Percentiles rank a stretch among this genome's conserved stretches.
Evolutionary conservation across 2,113 vertebrate genomes (phyloP).

Genomic region (Orycteropus afer): DNA sequence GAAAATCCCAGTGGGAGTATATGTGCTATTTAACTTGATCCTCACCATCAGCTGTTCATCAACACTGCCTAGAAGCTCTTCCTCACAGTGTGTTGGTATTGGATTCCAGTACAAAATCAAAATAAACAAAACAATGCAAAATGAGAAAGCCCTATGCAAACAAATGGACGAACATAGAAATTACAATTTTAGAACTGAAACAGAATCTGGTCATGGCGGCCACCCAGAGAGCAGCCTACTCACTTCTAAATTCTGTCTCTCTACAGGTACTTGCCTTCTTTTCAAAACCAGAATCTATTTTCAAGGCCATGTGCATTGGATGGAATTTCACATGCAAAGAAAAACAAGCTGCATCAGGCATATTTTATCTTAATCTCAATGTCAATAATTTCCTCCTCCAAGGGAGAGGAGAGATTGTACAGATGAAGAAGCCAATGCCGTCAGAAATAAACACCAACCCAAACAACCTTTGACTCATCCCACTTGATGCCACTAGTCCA

Average conservation of each 20-base stretch:
- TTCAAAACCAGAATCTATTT: constrained; percentile 40
- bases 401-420: not conserved
- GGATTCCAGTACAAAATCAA: constrained; percentile 54
- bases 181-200: constrained; percentile 59
- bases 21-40: constrained; percentile 58
- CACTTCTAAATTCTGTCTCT: constrained; percentile 27
- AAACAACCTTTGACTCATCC: not conserved
- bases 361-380: not conserved
- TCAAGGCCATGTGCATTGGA: not conserved
- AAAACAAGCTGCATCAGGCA: constrained; percentile 33
- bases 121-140: constrained; percentile 68
- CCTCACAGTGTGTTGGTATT: constrained; percentile 32
- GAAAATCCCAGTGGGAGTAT: constrained; percentile 53
- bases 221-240: constrained; percentile 24
- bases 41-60: constrained; percentile 57
- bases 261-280: constrained; percentile 27
- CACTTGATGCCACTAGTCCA: not conserved
- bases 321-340: constrained; percentile 55
- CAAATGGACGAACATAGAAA: constrained; percentile 45
- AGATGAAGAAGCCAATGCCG: not conserved
- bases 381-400: not conserved
- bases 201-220: not conserved
- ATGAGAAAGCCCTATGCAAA: constrained; percentile 56
- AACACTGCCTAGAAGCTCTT: constrained; percentile 53
- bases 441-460: not conserved